Conservation (phyloP, 37 sponge, comb jelly and placozoan species). For the Oscarella lobularis region DNA sequence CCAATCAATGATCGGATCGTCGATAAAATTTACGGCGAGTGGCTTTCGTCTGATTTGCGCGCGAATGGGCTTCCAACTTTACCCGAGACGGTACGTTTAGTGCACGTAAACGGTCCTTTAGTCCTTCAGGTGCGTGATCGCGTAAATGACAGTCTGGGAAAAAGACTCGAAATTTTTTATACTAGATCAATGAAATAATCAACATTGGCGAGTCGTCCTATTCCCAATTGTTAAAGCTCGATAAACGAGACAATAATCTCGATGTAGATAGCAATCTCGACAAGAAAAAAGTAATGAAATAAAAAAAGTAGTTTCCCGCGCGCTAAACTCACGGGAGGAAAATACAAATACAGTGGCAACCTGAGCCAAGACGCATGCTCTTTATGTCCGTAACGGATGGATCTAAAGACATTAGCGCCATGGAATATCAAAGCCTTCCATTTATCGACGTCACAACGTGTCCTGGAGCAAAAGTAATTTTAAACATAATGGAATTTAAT, state of each 20-base stretch:
- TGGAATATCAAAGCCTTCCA: conserved; percentile 12
- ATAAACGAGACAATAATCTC: conserved; percentile 26
- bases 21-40: no score
- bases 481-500: neutral
- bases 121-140: neutral
- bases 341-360: neutral
- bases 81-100: neutral
- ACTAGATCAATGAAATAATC: conserved; percentile 38
- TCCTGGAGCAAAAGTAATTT: neutral
- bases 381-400: conserved; percentile 17
- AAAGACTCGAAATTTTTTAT: neutral
- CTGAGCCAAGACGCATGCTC: neutral
- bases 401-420: conserved; percentile 2
- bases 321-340: no score
- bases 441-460: neutral
- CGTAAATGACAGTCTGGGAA: no score
- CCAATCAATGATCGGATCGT: no score
- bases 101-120: neutral
- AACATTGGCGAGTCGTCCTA: conserved; percentile 45
- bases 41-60: no score
- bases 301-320: neutral
- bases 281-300: conserved; percentile 1
- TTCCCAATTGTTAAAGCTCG: conserved; percentile 31
- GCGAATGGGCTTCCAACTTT: neutral
- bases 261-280: conserved; percentile 3